Evolutionary conservation across 53 echinoderm and acorn worm species (phyloP).

Genomic region (Temnopleurus reevesii): DNA sequence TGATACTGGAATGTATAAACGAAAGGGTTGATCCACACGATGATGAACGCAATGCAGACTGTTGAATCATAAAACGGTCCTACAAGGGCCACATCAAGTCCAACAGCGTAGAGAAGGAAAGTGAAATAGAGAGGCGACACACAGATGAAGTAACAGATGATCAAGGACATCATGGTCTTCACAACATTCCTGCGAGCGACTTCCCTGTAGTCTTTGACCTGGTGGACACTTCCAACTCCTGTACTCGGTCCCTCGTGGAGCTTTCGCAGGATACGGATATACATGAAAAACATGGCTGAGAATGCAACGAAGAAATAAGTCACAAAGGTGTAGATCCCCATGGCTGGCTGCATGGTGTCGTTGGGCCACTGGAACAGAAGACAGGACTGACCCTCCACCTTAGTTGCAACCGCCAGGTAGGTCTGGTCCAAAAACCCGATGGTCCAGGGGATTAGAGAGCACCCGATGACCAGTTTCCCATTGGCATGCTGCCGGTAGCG

Average conservation of each 20-base stretch:
- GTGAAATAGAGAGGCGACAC: conserved; percentile 62
- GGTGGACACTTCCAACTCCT: neutral
- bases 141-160: conserved; percentile 47
- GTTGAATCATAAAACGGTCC: conserved; percentile 44
- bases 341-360: conserved; percentile 18
- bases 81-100: conserved; percentile 10
- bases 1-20: conserved; percentile 65
- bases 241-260: conserved; percentile 20
- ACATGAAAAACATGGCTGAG: conserved; percentile 59
- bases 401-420: neutral
- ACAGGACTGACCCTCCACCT: conserved; percentile 8
- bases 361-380: conserved; percentile 21
- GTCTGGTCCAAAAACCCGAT: conserved; percentile 12
- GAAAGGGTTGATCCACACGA: conserved; percentile 73
- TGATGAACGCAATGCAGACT: conserved; percentile 60
- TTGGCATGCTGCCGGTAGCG: conserved; percentile 19
- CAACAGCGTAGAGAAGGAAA: conserved; percentile 61
- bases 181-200: conserved; percentile 59
- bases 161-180: conserved; percentile 58
- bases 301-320: conserved; percentile 38
- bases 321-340: conserved; percentile 31
- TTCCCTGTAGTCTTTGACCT: neutral
- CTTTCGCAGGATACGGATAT: conserved; percentile 46
- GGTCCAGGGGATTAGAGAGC: conserved; percentile 52
- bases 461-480: neutral